These are phyloP conservation scores for Strigamia transsilvanica DNA, from an alignment of 2,888 invertebrate species.

Conservation along the genomic window DNA sequence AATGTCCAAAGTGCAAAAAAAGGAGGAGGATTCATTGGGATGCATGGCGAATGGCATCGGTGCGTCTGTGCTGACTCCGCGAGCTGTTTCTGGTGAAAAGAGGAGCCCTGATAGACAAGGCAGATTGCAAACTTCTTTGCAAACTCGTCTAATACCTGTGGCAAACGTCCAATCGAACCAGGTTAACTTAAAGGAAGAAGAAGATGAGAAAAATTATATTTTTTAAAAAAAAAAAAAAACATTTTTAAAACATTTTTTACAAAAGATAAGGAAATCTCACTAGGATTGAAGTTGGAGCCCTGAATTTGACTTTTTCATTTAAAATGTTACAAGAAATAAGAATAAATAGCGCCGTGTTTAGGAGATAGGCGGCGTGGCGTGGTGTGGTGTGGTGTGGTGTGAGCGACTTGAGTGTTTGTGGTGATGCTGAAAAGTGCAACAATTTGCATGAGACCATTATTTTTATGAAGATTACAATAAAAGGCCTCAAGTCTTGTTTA, in stretches of 20 bases:
- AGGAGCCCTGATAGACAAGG: slow-evolving; percentile 5
- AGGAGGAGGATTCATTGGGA: slow-evolving; percentile 11
- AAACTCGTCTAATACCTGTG: slow-evolving; percentile 20
- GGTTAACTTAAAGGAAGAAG: background rate
- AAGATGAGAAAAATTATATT: background rate
- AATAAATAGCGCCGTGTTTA: too few relatives aligned
- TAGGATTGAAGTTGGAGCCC: too few relatives aligned
- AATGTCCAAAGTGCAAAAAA: slow-evolving; percentile 20
- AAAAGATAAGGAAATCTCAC: too few relatives aligned
- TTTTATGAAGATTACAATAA: slow-evolving; percentile 20
- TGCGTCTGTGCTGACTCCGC: slow-evolving; percentile 20
- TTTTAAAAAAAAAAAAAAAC: background rate
- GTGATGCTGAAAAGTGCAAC: background rate
- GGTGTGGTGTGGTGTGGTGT: too few relatives aligned
- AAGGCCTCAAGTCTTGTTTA: background rate
- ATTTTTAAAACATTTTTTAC: too few relatives aligned
- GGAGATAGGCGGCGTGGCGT: too few relatives aligned
- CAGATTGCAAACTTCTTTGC: slow-evolving; percentile 15
- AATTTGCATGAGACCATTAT: background rate
- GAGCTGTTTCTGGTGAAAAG: background rate
- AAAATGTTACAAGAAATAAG: too few relatives aligned
- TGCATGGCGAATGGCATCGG: slow-evolving; percentile 3
- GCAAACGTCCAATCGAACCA: slow-evolving; percentile 20
- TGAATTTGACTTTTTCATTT: too few relatives aligned
- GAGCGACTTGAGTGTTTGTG: too few relatives aligned